Evolutionary conservation across 2,888 invertebrate genomes (phyloP), one percentile per base, ranked within the genome.

Genomic region (Chaetoderma sp.): DNA sequence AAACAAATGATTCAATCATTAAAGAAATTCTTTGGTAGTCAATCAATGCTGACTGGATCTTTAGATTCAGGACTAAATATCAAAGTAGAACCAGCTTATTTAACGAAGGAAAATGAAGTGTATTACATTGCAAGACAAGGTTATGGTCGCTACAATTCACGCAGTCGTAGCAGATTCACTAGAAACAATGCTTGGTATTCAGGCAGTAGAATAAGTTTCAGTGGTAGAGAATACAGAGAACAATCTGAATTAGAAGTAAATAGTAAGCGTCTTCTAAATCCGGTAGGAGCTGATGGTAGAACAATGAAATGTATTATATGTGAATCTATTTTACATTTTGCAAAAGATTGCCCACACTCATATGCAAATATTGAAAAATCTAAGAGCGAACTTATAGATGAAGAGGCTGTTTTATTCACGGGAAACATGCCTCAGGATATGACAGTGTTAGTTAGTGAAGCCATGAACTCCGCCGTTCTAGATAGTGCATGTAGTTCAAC

Each of bases 401-500:
- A 50, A 50, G 25, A 50, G 10, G 50, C 50, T 18, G 6, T 50
- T 50, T 30, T 50, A 8, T 50, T 50, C 28, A 50, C 50, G 10
- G 50, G 50, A 10, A 50, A 25, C 18, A 18, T 8, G n/a, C 10
- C 44, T 16, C 18, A 42, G 13, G 44, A 57, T n/a, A 57, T 57
- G 44, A 21, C 13, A 6, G 28, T 44, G 39, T 44, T 57, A 23
- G 36, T 57, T n/a, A 57, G 25, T 23, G 57, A 57, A 25, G 23
- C 57, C 8, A n/a, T 42, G 6, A 57, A 57, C 28, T 18, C 42
- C 10, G 57, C 42, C 27, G 42, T 57, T 8, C 28, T 57, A 44
- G 57, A 44, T 28, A 57, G 44, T 42, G 57, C 44, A 8, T 57
- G 57, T 28, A 57, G 27, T 23, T 39, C 57, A n/a, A 25, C 57